These are phyloP conservation scores for Chaetodon auriga DNA, from an alignment of 2,113 vertebrate species.

Conservation along the genomic window DNA sequence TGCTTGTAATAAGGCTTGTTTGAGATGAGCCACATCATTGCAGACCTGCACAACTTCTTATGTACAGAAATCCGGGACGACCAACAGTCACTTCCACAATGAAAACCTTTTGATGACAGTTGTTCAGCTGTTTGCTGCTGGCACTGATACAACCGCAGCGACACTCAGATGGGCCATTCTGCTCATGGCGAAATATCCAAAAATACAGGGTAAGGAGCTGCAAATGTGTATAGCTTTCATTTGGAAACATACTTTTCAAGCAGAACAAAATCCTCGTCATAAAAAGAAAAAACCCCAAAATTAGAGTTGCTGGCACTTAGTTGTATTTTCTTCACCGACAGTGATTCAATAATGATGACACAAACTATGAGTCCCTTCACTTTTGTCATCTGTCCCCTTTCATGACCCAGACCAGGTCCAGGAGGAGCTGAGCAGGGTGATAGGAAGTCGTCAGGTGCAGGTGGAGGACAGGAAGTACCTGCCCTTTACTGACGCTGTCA, in stretches of 20 bases:
- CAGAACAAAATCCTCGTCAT: no score
- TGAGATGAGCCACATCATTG: no score
- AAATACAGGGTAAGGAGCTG: conserved; percentile 77
- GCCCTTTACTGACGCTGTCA: conserved; percentile 56
- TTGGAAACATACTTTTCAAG: no score
- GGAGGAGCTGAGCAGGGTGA: conserved; percentile 55
- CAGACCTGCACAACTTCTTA: no score
- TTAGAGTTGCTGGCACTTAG: no score
- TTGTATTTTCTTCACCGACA: no score
- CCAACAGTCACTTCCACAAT: conserved; percentile 34
- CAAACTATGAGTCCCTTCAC: no score
- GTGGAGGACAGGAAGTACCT: conserved; percentile 50
- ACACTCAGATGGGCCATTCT: conserved; percentile 78
- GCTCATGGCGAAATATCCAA: conserved; percentile 79
- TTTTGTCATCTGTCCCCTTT: background rate
- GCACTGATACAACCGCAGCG: conserved; percentile 77
- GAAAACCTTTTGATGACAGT: conserved; percentile 71
- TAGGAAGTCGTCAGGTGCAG: conserved; percentile 45
- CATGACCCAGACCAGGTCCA: conserved; percentile 52
- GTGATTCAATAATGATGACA: no score
- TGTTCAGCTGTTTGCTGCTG: conserved; percentile 70
- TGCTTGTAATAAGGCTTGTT: no score
- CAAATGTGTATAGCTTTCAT: no score
- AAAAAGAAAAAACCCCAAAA: no score
- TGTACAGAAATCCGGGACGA: conserved; percentile 52